Conservation (phyloP, 35 echinoderm and acorn worm species). For the Diadema setosum region DNA sequence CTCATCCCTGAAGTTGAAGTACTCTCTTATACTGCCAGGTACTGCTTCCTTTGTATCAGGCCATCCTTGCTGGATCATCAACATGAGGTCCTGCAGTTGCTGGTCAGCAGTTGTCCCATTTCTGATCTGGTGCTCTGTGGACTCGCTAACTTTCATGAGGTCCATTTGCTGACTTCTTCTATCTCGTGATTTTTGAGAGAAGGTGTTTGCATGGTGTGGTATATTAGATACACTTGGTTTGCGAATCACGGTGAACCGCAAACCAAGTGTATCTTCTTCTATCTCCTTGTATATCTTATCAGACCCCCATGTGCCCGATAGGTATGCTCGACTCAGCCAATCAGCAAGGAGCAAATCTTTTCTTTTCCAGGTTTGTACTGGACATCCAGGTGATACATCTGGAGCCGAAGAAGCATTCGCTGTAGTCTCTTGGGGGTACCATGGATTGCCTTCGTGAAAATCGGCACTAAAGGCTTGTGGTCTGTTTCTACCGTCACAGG, state of each 20-base stretch:
- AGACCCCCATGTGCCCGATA: not conserved
- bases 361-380: conserved; percentile 16
- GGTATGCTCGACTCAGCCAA: conserved; percentile 2
- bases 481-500: conserved; percentile 45
- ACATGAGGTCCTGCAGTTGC: conserved; percentile 17
- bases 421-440: conserved; percentile 57
- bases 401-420: conserved; percentile 58
- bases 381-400: conserved; percentile 45
- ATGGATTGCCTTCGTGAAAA: conserved; percentile 48
- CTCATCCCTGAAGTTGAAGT: conserved; percentile 58
- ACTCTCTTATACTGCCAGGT: conserved; percentile 10
- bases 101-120: not conserved
- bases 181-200: too few species aligned
- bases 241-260: too few species aligned
- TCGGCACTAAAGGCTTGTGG: conserved; percentile 56
- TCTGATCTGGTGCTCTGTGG: conserved; percentile 5
- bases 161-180: conserved; percentile 34
- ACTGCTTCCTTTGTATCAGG: conserved; percentile 24
- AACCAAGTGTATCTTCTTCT: not conserved
- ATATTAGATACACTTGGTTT: too few species aligned
- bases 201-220: too few species aligned
- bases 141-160: not conserved
- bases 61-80: conserved; percentile 51
- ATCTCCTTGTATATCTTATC: not conserved
- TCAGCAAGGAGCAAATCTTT: conserved; percentile 18